These are phyloP conservation scores for Helostoma temminkii DNA, from an alignment of 2,797 vertebrate species.

Conservation along the genomic window DNA sequence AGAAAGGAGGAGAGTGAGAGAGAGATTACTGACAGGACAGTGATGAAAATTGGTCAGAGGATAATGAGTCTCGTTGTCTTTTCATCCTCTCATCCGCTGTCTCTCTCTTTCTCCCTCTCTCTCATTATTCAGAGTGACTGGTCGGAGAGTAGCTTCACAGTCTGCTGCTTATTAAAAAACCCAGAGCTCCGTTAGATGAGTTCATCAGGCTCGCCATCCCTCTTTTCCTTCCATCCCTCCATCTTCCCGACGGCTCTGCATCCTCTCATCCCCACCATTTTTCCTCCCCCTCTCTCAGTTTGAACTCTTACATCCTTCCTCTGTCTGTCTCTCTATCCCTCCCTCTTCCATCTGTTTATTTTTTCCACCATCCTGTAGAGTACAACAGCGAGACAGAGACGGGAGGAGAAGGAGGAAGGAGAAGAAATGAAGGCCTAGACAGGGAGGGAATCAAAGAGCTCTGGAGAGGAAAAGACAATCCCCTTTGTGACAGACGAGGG, in stretches of 20 bases:
- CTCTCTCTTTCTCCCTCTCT: constrained; percentile 52
- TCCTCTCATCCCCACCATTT: constrained; percentile 57
- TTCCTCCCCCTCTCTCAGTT: constrained; percentile 63
- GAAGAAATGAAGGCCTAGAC: constrained; percentile 52
- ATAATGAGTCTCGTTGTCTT: constrained; percentile 85
- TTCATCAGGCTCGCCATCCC: constrained; percentile 77
- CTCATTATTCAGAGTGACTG: constrained; percentile 83
- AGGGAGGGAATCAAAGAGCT: constrained; percentile 66
- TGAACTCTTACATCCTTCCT: constrained; percentile 76
- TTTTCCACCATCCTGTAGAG: constrained; percentile 68
- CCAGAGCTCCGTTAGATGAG: constrained; percentile 79
- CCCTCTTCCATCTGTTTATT: constrained; percentile 78
- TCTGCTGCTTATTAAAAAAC: constrained; percentile 85
- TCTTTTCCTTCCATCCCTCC: constrained; percentile 57
- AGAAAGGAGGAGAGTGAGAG: constrained; percentile 35
- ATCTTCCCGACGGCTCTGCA: constrained; percentile 57
- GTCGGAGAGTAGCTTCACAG: constrained; percentile 81
- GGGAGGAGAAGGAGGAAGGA: constrained; percentile 28
- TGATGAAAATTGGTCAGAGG: constrained; percentile 83
- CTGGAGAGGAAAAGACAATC: constrained; percentile 56
- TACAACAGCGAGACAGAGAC: constrained; percentile 42
- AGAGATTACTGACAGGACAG: constrained; percentile 80
- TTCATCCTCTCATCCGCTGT: constrained; percentile 68
- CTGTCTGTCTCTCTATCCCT: constrained; percentile 61
- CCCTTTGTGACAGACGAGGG: constrained; percentile 66